Base-by-base conservation (phyloP, 2,888 invertebrate species). In the Phyllotreta striolata region DNA sequence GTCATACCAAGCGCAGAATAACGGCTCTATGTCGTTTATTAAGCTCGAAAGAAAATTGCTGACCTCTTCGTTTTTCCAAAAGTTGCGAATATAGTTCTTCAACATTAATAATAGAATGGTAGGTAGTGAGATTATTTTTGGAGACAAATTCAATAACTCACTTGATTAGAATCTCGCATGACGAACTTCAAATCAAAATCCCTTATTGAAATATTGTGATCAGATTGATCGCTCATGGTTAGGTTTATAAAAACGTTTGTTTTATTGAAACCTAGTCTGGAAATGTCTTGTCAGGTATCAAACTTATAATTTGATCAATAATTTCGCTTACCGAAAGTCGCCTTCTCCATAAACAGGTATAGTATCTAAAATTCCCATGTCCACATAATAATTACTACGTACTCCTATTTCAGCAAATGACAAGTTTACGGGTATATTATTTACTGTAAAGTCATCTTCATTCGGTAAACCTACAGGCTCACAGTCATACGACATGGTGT, bases 311-410 rank as follows among this genome's bases (percentile, higher is more conserved):
- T 62, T 66, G 35, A 47, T 47, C 51, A 41, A 51, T 10, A 13
- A 24, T 35, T 35, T 34, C 14, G 57, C 62, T 64, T 63, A 68
- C 68, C 49, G 38, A 3, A 67, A 6, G 8, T 66, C 49, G n/a
- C 70, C 67, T 8, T 37, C 41, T 35, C 70, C 70, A 59, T 65
- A 70, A n/a, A 70, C 8, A 7, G 70, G 70, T 38, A 70, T 34
- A 12, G 13, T 12, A 39, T 65, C 24, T 9, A 68, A 5, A 13
- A 68, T n/a, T 6, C 52, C 67, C 58, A 70, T 41, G 58, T 70
- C 70, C 9, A 58, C 55, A 55, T 56, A 51, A 55, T 70, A 70
- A 3, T 61, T 10, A 40, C 65, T 52, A 46, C 43, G 6, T 41
- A 70, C 0, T 34, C 56, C 63, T 7, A 64, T 13, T 40, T 56